Percentiles rank a stretch among this genome's conserved stretches.
Evolutionary conservation across 2,888 invertebrate species (phyloP).

Genomic region (Heliconius sara): DNA sequence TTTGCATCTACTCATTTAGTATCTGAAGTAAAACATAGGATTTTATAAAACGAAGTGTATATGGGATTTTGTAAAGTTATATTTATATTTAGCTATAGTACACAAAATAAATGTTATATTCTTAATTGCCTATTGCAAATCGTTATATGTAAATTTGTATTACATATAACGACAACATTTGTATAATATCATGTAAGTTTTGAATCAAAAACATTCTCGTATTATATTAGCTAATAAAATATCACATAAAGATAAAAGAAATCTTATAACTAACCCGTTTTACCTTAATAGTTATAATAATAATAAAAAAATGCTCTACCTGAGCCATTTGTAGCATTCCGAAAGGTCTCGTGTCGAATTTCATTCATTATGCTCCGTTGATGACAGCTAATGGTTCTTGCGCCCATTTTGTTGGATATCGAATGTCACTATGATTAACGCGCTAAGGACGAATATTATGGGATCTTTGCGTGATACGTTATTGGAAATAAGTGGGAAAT

Average conservation of each 20-base stretch:
- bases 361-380: constrained; percentile 25
- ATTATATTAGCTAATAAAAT: constrained; percentile 12
- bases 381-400: constrained; percentile 23
- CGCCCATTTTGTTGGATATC: constrained; percentile 19
- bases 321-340: constrained; percentile 22
- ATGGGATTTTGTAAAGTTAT: background rate
- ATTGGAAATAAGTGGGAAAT: too few relatives aligned
- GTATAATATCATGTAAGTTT: background rate
- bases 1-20: background rate
- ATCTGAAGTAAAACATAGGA: background rate
- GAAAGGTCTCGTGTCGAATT: constrained; percentile 33
- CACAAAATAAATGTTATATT: too few relatives aligned
- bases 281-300: constrained; percentile 3
- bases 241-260: constrained; percentile 3
- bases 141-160: background rate
- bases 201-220: background rate
- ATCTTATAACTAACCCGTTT: constrained; percentile 4
- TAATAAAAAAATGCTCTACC: constrained; percentile 16
- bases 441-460: background rate
- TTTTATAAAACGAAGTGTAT: background rate
- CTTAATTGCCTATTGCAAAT: background rate
- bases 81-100: too few relatives aligned
- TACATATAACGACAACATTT: too few relatives aligned
- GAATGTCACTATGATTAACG: constrained; percentile 16
- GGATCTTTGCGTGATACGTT: background rate